Percentiles rank a stretch among this genome's conserved stretches.
phyloP scores from a whole-genome alignment of 2,113 vertebrate species.

The Nothoprocta perdicaria region DNA sequence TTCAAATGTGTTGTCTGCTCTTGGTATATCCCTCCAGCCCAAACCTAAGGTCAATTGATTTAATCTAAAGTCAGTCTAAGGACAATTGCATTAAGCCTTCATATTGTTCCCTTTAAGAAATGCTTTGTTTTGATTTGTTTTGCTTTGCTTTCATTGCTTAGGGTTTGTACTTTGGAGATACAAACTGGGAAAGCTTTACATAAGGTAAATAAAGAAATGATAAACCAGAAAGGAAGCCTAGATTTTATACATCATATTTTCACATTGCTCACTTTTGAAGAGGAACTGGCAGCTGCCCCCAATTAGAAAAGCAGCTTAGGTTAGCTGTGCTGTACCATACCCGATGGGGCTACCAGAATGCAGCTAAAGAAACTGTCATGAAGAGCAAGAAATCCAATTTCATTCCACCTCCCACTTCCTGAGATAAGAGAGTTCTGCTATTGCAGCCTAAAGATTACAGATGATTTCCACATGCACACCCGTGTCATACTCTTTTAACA shows the following conservation, averaged over 20 bases:
- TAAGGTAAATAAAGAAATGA: neutral
- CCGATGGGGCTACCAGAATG: neutral
- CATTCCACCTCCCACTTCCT: neutral
- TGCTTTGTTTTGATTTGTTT: neutral
- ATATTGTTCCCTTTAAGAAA: neutral
- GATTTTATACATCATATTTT: neutral
- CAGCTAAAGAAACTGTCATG: neutral
- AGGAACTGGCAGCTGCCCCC: constrained; percentile 1
- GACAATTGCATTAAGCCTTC: neutral
- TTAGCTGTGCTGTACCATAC: neutral
- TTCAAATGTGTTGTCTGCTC: neutral
- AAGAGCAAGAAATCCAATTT: constrained; percentile 55
- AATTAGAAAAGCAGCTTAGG: constrained; percentile 45
- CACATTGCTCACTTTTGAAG: neutral
- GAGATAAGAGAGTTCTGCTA: constrained; percentile 55
- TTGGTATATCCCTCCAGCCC: neutral
- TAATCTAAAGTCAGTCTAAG: too few relatives aligned
- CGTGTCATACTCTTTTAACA: constrained; percentile 30
- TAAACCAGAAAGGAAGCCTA: neutral
- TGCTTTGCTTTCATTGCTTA: neutral
- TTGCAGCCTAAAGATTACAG: constrained; percentile 56
- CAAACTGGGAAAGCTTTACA: neutral
- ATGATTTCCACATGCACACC: constrained; percentile 37
- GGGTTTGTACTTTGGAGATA: neutral
- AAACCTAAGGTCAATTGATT: neutral